phyloP scores from a whole-genome alignment of 2,113 vertebrate species.

The Dicerorhinus sumatrensis region DNA sequence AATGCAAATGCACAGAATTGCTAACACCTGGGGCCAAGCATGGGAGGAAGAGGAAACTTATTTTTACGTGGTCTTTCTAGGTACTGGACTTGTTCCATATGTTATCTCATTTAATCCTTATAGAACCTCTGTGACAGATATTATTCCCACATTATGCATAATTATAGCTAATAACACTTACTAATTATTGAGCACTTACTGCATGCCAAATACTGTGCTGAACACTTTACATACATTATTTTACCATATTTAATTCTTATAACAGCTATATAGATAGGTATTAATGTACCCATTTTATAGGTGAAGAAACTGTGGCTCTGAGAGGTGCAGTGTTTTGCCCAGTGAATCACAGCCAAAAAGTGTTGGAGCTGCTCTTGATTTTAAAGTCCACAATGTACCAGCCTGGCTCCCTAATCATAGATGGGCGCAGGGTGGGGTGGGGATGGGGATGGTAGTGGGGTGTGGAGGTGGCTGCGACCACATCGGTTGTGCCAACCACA shows the following conservation, averaged over 20 bases:
- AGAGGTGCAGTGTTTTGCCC: neutral
- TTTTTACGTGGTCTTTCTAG: neutral
- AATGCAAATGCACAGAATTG: neutral
- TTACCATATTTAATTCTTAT: neutral
- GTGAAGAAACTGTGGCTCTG: neutral
- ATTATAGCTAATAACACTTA: neutral
- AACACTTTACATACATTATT: neutral
- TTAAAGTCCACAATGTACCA: neutral
- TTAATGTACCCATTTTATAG: neutral
- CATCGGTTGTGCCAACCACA: neutral
- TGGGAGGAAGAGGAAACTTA: neutral
- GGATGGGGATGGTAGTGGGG: neutral
- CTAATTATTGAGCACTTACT: neutral
- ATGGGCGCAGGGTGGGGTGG: neutral
- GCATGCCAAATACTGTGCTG: neutral
- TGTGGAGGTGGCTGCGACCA: neutral
- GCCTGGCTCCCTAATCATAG: neutral
- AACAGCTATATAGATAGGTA: neutral
- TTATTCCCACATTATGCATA: neutral
- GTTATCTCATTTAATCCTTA: slow-evolving; percentile 15
- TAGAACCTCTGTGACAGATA: neutral
- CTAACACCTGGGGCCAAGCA: neutral
- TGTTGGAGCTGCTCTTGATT: neutral
- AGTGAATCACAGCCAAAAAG: neutral
- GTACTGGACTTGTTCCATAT: neutral